Conservation (phyloP, 2,888 invertebrate genomes). For the Caenorhabditis drosophilae region DNA sequence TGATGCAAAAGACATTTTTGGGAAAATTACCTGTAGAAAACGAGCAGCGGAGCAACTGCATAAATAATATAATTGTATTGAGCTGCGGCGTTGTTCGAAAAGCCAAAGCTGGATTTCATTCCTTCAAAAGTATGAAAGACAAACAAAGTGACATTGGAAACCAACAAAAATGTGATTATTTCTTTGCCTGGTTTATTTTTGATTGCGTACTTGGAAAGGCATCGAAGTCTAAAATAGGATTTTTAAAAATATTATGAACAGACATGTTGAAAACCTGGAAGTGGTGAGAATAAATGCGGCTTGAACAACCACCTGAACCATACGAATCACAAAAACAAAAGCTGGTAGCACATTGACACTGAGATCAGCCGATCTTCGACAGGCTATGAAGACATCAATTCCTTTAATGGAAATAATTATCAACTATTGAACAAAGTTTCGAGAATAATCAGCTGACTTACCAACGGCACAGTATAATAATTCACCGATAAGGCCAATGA, state of each 20-base stretch:
- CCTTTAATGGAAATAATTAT: conserved; percentile 12
- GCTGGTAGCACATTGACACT: conserved; percentile 36
- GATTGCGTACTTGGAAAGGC: conserved; percentile 38
- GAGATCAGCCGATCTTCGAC: conserved; percentile 20
- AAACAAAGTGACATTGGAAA: conserved; percentile 66
- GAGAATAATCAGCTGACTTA: too few species aligned
- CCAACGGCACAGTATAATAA: conserved; percentile 57
- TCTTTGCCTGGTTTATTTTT: conserved; percentile 65
- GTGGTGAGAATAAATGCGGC: conserved; percentile 63
- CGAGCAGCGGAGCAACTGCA: conserved; percentile 63
- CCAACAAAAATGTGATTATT: conserved; percentile 65
- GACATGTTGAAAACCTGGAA: conserved; percentile 33
- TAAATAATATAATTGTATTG: conserved; percentile 61
- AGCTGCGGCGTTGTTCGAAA: conserved; percentile 33
- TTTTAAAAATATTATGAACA: neutral
- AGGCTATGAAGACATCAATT: conserved; percentile 46
- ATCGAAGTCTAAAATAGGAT: conserved; percentile 29
- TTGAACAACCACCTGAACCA: conserved; percentile 65
- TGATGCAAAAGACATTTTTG: neutral
- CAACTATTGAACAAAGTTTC: neutral
- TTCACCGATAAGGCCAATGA: conserved; percentile 65
- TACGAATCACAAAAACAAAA: conserved; percentile 59
- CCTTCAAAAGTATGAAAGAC: conserved; percentile 58
- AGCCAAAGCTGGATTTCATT: conserved; percentile 60
- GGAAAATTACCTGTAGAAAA: conserved; percentile 57